Evolutionary conservation across 2,797 vertebrate species (phyloP), one percentile per base, ranked within the genome.

Genomic region (Perodicticus potto): DNA sequence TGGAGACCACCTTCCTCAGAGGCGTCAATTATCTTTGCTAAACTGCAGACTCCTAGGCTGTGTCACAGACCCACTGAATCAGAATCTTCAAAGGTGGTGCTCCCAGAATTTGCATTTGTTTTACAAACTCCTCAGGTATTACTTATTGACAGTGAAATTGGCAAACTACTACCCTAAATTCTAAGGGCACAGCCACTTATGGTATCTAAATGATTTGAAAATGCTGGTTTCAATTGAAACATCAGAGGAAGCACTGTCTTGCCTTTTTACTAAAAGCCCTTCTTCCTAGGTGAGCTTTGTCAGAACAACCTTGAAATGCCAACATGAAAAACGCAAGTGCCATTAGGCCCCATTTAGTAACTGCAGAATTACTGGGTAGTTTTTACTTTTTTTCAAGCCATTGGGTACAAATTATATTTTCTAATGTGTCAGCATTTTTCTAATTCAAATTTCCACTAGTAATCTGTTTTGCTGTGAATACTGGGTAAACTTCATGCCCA

Each of bases 351-450:
- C 93, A 67, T 80, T 59, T 95, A 94, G 76, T 93, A 94, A 89
- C 81, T 83, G 93, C 63, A 77, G 95, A 96, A 96, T 87, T 94
- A 97, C 91, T 89, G 96, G 97, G 63, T 89, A 96, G 43, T 17
- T 93, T 89, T 89, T 76, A 69, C 40, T 89, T 96, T 78, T 96
- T 92, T 93, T 97, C 87, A 93, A 97, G 95, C 81, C 98, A 97
- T 97, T 98, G 96, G 95, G 93, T 97, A 98, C 98, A 99, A 98
- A 98, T 98, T 98, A 98, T 96, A 98, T 98, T 98, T 98, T 98
- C 97, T 97, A 98, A 98, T 97, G 96, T 97, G 98, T 98, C 98
- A 98, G 93, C 96, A 97, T 98, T 98, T 96, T 98, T 97, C 97
- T 98, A 73, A 98, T 98, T 98, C 98, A 98, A 97, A 97, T 98